Conservation (phyloP, 2,113 vertebrate genomes). For the Porphyrio hochstetteri region DNA sequence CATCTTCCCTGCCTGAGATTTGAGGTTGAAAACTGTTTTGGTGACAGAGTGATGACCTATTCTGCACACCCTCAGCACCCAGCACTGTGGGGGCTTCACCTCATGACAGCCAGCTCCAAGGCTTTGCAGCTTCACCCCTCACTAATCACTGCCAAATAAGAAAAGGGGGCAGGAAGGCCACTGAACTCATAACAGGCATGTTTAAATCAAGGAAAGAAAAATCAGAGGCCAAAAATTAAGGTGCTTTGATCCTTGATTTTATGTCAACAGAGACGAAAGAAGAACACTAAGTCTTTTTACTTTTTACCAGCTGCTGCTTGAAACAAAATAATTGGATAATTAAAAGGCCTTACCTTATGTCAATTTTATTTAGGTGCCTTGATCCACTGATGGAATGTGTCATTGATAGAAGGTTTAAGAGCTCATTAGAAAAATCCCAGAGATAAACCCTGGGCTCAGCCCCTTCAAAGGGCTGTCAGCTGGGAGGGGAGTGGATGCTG, state of each 20-base stretch:
- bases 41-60: not conserved
- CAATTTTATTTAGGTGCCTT: conserved; percentile 75
- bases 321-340: conserved; percentile 78
- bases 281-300: conserved; percentile 68
- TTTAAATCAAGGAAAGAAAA: conserved; percentile 66
- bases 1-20: not conserved
- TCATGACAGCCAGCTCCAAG: not conserved
- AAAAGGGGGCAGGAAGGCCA: conserved; percentile 37
- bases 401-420: conserved; percentile 67
- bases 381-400: conserved; percentile 72
- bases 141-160: conserved; percentile 49
- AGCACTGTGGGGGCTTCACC: not conserved
- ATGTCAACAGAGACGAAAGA: conserved; percentile 65
- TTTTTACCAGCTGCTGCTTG: conserved; percentile 70
- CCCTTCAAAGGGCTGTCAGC: conserved; percentile 47
- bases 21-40: not conserved
- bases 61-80: not conserved
- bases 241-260: conserved; percentile 72
- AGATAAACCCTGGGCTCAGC: conserved; percentile 27
- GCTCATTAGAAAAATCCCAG: conserved; percentile 50
- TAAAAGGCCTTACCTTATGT: conserved; percentile 73
- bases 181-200: conserved; percentile 43
- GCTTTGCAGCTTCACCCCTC: conserved; percentile 27
- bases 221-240: conserved; percentile 62
- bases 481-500: not conserved